These are phyloP conservation scores for Zaprionus vittiger DNA, from an alignment of 1,140 invertebrate genomes.

Conservation along the genomic window DNA sequence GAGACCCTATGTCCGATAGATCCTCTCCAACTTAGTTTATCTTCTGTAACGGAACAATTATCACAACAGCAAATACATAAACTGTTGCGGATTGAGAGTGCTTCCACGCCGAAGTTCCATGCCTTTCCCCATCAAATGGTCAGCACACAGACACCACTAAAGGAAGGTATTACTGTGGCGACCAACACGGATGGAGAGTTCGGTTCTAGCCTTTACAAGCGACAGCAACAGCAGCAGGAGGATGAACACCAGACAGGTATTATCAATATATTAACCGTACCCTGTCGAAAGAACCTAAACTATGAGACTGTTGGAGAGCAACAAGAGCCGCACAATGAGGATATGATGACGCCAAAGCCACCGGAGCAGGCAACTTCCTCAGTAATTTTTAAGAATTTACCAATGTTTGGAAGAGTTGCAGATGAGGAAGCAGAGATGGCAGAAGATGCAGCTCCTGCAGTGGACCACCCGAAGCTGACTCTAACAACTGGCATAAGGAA, in stretches of 20 bases:
- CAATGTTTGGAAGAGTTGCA: background rate
- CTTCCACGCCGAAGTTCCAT: constrained; percentile 49
- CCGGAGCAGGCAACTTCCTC: background rate
- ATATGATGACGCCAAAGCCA: background rate
- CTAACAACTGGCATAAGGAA: background rate
- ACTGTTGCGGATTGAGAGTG: constrained; percentile 45
- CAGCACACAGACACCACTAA: constrained; percentile 11
- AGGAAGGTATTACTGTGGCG: background rate
- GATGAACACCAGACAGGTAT: background rate
- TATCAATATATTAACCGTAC: constrained; percentile 54
- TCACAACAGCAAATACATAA: constrained; percentile 22
- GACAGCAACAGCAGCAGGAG: background rate
- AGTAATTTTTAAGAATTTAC: constrained; percentile 13
- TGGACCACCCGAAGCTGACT: background rate
- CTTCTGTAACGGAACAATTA: background rate
- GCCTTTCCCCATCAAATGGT: constrained; percentile 7
- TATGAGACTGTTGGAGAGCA: background rate
- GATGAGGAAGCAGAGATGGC: background rate
- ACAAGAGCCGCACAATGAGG: background rate
- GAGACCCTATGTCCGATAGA: background rate
- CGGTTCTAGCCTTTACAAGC: background rate
- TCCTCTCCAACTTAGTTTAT: background rate
- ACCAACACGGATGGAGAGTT: constrained; percentile 10
- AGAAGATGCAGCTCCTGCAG: background rate
- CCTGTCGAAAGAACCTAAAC: constrained; percentile 12